Evolutionary conservation across 2,797 vertebrate species (phyloP).

Genomic region (Microhierax caerulescens): DNA sequence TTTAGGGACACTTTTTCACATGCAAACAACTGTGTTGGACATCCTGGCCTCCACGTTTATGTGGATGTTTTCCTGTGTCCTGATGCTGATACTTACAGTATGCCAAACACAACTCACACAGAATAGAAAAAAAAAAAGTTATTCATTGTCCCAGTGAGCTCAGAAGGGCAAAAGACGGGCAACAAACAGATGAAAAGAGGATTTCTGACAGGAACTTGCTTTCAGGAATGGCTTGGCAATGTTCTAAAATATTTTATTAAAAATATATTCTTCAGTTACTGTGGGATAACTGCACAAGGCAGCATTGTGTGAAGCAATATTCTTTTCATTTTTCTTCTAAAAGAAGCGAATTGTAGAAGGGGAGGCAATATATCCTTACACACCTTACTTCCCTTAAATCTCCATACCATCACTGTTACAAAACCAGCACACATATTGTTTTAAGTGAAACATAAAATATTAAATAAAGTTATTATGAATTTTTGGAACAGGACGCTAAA

Average conservation of each 20-base stretch:
- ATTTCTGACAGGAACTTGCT: neutral
- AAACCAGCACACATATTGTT: neutral
- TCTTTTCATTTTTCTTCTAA: neutral
- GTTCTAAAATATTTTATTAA: neutral
- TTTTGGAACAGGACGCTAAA: neutral
- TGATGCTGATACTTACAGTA: neutral
- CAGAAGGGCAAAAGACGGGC: neutral
- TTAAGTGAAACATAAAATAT: constrained; percentile 6
- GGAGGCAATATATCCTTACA: neutral
- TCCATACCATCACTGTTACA: neutral
- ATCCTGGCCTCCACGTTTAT: neutral
- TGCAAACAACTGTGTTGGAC: neutral
- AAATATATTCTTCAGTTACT: constrained; percentile 3
- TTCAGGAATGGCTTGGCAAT: neutral
- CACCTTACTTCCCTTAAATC: neutral
- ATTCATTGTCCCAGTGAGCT: neutral
- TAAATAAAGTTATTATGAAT: neutral
- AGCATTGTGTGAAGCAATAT: neutral
- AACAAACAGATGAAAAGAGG: neutral
- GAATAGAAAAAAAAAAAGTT: neutral
- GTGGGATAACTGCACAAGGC: neutral
- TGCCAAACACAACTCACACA: neutral
- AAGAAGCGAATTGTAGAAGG: neutral
- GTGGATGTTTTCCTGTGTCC: neutral
- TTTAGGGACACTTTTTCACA: neutral